Percentiles rank a stretch among this genome's conserved stretches.
Evolutionary conservation across 2,888 invertebrate genomes (phyloP).

Genomic region (Euproctis similis): DNA sequence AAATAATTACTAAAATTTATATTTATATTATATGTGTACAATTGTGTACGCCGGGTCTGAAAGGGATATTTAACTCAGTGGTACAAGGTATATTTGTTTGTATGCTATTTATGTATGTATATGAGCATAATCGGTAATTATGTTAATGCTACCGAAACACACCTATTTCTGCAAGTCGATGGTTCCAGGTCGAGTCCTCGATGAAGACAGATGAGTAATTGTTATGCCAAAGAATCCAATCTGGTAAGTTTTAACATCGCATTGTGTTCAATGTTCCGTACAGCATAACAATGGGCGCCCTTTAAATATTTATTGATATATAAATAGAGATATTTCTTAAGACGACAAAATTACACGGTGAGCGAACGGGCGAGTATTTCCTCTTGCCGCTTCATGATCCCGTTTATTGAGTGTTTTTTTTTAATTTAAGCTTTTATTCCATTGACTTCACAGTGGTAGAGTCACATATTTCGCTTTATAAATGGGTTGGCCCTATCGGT

Average conservation of each 20-base stretch:
- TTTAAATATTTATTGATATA: constrained; percentile 67
- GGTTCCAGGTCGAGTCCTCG: constrained; percentile 5
- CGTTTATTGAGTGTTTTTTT: constrained; percentile 51
- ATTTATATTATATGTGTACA: too few relatives aligned
- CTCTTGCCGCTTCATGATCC: constrained; percentile 54
- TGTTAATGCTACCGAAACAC: too few relatives aligned
- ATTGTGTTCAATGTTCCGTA: constrained; percentile 59
- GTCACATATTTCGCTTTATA: too few relatives aligned
- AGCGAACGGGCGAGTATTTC: constrained; percentile 63
- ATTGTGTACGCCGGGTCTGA: too few relatives aligned
- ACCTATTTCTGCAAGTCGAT: constrained; percentile 1
- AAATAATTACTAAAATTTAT: too few relatives aligned
- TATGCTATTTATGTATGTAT: neutral
- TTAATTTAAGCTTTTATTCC: too few relatives aligned
- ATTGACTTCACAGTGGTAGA: too few relatives aligned
- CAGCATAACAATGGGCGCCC: constrained; percentile 54
- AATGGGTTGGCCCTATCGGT: too few relatives aligned
- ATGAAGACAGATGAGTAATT: constrained; percentile 28
- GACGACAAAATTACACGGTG: constrained; percentile 62
- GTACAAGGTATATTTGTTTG: too few relatives aligned
- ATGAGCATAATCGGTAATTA: neutral
- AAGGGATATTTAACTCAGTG: too few relatives aligned
- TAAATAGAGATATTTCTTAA: constrained; percentile 58
- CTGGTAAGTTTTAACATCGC: constrained; percentile 50
- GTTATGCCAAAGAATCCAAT: constrained; percentile 42